These are phyloP conservation scores for Caenorhabditis tropicalis DNA, from an alignment of 1,140 invertebrate species.

Conservation along the genomic window DNA sequence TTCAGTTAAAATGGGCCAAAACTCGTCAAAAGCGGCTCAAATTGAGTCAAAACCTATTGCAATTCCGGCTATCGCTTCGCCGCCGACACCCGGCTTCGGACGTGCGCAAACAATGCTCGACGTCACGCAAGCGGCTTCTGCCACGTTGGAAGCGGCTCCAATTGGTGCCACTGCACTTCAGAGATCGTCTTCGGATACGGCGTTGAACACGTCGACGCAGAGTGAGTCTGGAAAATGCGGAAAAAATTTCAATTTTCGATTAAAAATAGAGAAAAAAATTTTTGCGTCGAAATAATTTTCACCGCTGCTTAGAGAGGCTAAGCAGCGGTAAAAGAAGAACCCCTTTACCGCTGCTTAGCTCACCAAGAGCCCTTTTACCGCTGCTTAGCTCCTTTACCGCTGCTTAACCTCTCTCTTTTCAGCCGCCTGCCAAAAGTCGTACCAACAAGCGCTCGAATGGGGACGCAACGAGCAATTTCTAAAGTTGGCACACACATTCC, in stretches of 20 bases:
- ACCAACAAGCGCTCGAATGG: constrained; percentile 26
- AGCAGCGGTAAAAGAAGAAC: too few species aligned
- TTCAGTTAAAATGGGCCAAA: background rate
- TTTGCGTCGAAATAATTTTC: too few species aligned
- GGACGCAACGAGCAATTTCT: constrained; percentile 29
- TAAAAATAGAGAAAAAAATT: too few species aligned
- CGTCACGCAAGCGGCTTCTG: background rate
- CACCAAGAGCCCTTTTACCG: too few species aligned
- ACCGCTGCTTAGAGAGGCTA: too few species aligned
- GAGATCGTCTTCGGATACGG: background rate
- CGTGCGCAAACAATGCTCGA: constrained; percentile 30
- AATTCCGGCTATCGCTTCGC: background rate
- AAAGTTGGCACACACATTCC: constrained; percentile 36
- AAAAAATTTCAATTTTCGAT: background rate
- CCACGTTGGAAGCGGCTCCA: background rate
- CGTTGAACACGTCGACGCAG: background rate
- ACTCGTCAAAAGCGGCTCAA: background rate
- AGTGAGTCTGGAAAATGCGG: background rate
- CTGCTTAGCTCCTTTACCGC: background rate
- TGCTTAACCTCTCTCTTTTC: background rate
- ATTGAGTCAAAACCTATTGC: background rate
- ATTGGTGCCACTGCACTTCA: background rate
- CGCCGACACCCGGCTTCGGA: background rate
- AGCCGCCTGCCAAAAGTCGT: constrained; percentile 32
- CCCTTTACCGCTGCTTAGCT: too few species aligned